phyloP scores from a whole-genome alignment of 2,888 invertebrate genomes.

The Himalopsyche anomala region DNA sequence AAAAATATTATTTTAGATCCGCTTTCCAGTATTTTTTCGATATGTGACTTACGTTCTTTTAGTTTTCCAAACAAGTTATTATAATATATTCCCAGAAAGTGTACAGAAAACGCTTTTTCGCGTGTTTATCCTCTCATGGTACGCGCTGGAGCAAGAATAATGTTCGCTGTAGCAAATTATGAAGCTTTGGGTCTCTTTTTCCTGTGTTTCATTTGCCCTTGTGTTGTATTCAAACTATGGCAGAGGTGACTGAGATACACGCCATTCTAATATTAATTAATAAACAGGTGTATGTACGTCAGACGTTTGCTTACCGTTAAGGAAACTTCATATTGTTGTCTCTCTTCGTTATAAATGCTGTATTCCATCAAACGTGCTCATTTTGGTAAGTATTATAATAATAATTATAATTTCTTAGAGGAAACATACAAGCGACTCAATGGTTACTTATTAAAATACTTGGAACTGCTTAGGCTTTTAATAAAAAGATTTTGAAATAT shows the following conservation, averaged over 20 bases:
- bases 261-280: constrained; percentile 20
- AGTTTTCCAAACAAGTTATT: too few species aligned
- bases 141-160: not conserved
- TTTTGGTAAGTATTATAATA: not conserved
- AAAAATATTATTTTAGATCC: too few species aligned
- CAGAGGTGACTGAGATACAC: not conserved
- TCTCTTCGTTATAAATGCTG: not conserved
- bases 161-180: constrained; percentile 19
- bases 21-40: too few species aligned
- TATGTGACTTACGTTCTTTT: too few species aligned
- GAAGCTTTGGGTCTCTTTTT: not conserved
- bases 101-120: not conserved
- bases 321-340: constrained; percentile 17
- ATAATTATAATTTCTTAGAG: too few species aligned
- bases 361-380: not conserved
- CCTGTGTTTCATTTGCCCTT: not conserved
- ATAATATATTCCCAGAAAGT: not conserved
- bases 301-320: not conserved
- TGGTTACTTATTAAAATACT: too few species aligned
- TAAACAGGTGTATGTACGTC: not conserved
- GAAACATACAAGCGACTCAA: too few species aligned
- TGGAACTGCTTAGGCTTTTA: too few species aligned
- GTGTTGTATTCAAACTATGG: not conserved
- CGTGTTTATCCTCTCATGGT: constrained; percentile 10
- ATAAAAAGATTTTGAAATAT: too few species aligned